phyloP scores from a whole-genome alignment of 2,797 vertebrate genomes.

The Poecilia gillii region DNA sequence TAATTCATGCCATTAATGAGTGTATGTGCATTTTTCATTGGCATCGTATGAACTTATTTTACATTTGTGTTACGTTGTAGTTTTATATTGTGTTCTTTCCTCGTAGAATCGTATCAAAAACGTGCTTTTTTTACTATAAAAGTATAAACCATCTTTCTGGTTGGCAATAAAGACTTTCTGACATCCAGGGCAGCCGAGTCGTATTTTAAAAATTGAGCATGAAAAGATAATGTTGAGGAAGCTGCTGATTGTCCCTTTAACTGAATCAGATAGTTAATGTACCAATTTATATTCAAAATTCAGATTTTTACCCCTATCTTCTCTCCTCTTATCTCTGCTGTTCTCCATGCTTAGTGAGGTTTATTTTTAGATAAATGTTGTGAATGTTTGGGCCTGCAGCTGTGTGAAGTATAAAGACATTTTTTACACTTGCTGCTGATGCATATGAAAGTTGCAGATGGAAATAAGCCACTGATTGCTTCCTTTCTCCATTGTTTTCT shows the following conservation, averaged over 20 bases:
- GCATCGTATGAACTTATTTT: background rate
- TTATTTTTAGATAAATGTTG: background rate
- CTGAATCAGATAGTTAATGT: slow-evolving; percentile 9
- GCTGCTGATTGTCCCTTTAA: slow-evolving; percentile 1
- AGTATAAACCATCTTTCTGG: background rate
- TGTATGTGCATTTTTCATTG: background rate
- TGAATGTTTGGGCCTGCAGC: slow-evolving; percentile 1
- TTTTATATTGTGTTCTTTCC: background rate
- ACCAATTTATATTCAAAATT: slow-evolving; percentile 6
- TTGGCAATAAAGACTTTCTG: background rate
- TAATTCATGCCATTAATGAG: background rate
- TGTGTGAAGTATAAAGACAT: slow-evolving; percentile 2
- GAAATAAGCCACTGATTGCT: slow-evolving; percentile 26
- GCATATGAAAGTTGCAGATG: slow-evolving; percentile 8
- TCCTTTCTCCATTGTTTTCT: slow-evolving; percentile 22
- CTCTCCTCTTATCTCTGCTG: background rate
- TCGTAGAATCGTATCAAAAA: background rate
- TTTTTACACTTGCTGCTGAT: background rate
- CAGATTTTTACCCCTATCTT: background rate
- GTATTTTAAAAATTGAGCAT: background rate
- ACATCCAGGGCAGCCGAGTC: background rate
- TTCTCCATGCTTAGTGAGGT: slow-evolving; percentile 2
- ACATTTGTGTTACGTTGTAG: background rate
- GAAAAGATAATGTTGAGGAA: background rate
- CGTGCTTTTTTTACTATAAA: background rate